Conservation (phyloP, 2,888 invertebrate genomes). For the Aricia artaxerxes region DNA sequence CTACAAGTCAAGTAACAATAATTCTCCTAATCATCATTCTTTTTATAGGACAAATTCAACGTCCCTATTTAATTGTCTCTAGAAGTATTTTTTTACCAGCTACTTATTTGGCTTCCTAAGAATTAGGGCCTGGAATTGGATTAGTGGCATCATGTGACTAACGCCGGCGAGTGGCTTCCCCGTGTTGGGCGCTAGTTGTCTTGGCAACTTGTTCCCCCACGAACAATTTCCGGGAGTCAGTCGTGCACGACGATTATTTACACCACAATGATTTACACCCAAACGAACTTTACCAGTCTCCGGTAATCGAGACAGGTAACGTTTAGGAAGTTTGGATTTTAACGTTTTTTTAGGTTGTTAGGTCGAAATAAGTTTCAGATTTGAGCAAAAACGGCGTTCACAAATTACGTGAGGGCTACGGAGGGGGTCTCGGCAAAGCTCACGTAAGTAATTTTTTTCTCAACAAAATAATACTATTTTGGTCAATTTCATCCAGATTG, state of each 20-base stretch:
- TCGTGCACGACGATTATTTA: constrained; percentile 39
- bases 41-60: background rate
- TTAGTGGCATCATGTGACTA: constrained; percentile 34
- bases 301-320: constrained; percentile 29
- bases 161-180: constrained; percentile 57
- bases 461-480: too few species aligned
- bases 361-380: background rate
- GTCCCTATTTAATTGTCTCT: background rate
- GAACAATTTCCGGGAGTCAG: constrained; percentile 71
- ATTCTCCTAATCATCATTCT: too few species aligned
- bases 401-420: too few species aligned
- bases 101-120: constrained; percentile 21
- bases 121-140: constrained; percentile 29
- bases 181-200: constrained; percentile 68
- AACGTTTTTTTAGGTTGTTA: constrained; percentile 17
- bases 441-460: too few species aligned
- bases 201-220: constrained; percentile 59
- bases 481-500: too few species aligned
- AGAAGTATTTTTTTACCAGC: background rate
- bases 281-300: constrained; percentile 38
- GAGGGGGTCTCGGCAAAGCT: too few species aligned
- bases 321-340: constrained; percentile 8
- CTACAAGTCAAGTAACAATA: too few species aligned
- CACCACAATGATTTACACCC: constrained; percentile 38
- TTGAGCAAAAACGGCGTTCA: too few species aligned